Evolutionary conservation across 1,140 invertebrate genomes (phyloP), one percentile per base, ranked within the genome.

Genomic region (Prorops nasuta): DNA sequence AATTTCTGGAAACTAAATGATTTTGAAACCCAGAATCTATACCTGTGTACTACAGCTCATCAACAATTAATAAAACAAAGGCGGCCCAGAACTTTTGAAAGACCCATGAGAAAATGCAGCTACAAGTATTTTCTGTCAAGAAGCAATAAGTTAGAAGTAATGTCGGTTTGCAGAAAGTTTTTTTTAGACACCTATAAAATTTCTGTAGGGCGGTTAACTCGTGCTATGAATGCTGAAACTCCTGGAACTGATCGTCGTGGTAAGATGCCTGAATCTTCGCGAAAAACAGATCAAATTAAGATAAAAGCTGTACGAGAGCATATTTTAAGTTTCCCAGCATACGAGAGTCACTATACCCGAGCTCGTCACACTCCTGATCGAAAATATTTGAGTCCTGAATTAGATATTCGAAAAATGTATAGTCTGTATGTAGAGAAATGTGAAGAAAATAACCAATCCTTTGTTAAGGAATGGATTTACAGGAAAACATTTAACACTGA

Each of bases 291-390:
- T 53, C 46, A 60, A 18, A 24, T 46, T 42, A 41, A 49, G 36
- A 50, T 39, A 54, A 51, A 61, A 14, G 50, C 58, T 42, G 34
- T 49, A 28, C 40, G 37, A 20, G 43, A 49, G 19, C 47, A 43
- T 31, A 60, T 60, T 43, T 46, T 49, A 58, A 54, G 20, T 40
- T 62, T 60, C 49, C 51, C 50, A 21, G 35, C 44, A 44, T 62
- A 50, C 56, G 35, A 60, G 53, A 36, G 38, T 28, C 60, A 63
- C 50, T 65, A 61, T 57, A 60, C 47, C 34, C 41, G 60, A 54
- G 52, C 53, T 18, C n/a, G n/a, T n/a, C 49, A 60, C 32, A 62
- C 60, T 54, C 51, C 58, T 54, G 36, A 60, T 41, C 35, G 55
- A 41, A 58, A 9, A 39, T 65, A 40, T 49, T 40, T 64, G 45